These are phyloP conservation scores for Bombus cullumanus DNA, from an alignment of 1,140 invertebrate genomes.

Conservation along the genomic window DNA sequence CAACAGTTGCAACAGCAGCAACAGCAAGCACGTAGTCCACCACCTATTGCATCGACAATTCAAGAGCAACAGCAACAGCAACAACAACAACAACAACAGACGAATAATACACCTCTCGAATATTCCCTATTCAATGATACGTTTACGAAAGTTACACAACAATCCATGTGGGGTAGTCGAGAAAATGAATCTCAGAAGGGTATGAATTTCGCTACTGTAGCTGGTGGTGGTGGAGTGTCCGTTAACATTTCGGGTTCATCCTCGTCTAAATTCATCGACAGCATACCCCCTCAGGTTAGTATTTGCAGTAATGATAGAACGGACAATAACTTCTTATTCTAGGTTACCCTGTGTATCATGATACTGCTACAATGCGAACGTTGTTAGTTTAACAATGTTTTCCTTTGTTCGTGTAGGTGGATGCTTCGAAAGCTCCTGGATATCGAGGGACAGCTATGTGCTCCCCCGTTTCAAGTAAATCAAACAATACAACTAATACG, in stretches of 20 bases:
- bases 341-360: neutral
- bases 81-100: constrained; percentile 66
- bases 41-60: constrained; percentile 6
- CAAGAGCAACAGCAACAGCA: constrained; percentile 59
- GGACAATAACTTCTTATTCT: neutral
- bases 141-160: constrained; percentile 86
- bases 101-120: constrained; percentile 82
- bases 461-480: constrained; percentile 88
- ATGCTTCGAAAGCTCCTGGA: constrained; percentile 92
- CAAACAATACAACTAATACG: constrained; percentile 81
- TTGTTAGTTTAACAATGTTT: neutral
- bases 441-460: constrained; percentile 88
- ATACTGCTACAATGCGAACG: neutral
- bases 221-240: constrained; percentile 85
- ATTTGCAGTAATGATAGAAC: neutral
- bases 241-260: constrained; percentile 76
- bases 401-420: constrained; percentile 81
- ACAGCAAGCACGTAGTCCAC: constrained; percentile 28
- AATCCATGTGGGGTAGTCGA: constrained; percentile 86
- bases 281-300: constrained; percentile 82
- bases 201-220: constrained; percentile 90
- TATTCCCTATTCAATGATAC: constrained; percentile 92
- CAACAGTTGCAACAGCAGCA: constrained; percentile 60
- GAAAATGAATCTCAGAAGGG: constrained; percentile 87
- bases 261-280: constrained; percentile 84